Conservation (phyloP, 2,113 vertebrate species). For the Phrynosoma blainvillii region DNA sequence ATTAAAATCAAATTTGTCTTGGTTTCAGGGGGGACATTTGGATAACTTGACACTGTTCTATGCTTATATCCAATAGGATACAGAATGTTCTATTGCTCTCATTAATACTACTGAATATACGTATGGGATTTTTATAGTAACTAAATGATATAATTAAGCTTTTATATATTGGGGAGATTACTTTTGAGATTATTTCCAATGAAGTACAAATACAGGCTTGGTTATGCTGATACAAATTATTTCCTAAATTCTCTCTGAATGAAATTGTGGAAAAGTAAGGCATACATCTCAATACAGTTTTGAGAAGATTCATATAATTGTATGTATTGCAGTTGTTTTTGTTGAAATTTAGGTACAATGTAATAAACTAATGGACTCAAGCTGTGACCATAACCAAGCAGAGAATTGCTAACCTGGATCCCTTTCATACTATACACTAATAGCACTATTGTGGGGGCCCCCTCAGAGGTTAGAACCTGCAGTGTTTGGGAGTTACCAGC, state of each 20-base stretch:
- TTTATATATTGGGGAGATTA: neutral
- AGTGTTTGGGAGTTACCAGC: too few relatives aligned
- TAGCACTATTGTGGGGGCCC: too few relatives aligned
- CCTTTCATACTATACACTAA: too few relatives aligned
- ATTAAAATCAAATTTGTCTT: conserved; percentile 54
- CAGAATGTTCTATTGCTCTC: neutral
- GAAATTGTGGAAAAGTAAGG: neutral
- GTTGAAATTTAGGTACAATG: neutral
- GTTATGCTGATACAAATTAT: neutral
- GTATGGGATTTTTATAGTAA: too few relatives aligned
- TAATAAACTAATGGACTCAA: neutral
- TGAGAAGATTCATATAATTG: neutral
- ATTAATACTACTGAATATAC: too few relatives aligned
- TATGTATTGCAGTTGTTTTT: neutral
- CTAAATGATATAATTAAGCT: neutral
- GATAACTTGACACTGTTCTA: neutral
- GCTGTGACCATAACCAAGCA: neutral
- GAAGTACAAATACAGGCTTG: neutral
- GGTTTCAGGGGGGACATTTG: conserved; percentile 21
- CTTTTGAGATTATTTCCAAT: neutral
- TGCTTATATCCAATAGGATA: conserved; percentile 18
- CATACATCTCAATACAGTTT: neutral
- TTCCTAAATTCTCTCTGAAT: neutral
- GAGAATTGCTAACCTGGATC: too few relatives aligned
- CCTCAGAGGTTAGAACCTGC: too few relatives aligned